Evolutionary conservation across 2,797 vertebrate genomes (phyloP).

Genomic region (Tragelaphus eurycerus): DNA sequence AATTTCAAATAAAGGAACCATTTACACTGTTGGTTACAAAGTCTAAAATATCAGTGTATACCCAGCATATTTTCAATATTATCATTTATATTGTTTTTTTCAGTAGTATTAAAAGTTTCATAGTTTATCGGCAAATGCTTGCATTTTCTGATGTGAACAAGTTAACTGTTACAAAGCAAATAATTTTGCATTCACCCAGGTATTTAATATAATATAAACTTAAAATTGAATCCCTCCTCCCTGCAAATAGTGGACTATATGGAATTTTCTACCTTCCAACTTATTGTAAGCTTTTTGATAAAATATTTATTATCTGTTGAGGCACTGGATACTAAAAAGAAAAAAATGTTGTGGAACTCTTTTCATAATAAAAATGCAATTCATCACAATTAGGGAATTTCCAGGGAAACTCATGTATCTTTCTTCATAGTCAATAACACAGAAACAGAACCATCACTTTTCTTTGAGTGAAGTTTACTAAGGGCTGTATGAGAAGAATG

Average conservation of each 20-base stretch:
- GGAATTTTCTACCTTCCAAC: neutral
- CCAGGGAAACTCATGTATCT: neutral
- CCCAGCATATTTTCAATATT: neutral
- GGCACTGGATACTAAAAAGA: neutral
- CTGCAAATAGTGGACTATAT: neutral
- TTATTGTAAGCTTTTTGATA: slow-evolving; percentile 5
- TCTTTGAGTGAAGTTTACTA: neutral
- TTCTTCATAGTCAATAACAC: neutral
- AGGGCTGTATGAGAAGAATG: neutral
- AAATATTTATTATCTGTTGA: neutral
- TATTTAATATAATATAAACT: neutral
- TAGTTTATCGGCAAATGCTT: neutral
- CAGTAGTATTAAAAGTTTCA: neutral
- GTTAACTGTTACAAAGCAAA: neutral
- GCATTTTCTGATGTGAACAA: neutral
- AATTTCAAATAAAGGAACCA: neutral
- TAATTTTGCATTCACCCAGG: neutral
- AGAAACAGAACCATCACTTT: neutral
- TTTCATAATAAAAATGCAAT: slow-evolving; percentile 30
- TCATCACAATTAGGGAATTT: neutral
- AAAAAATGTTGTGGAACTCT: neutral
- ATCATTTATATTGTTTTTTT: neutral
- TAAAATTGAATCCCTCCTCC: neutral
- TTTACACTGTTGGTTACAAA: neutral
- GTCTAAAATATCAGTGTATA: neutral